Evolutionary conservation across 2,888 invertebrate genomes (phyloP), one percentile per base, ranked within the genome.

Genomic region (Cryptosula pallasiana): DNA sequence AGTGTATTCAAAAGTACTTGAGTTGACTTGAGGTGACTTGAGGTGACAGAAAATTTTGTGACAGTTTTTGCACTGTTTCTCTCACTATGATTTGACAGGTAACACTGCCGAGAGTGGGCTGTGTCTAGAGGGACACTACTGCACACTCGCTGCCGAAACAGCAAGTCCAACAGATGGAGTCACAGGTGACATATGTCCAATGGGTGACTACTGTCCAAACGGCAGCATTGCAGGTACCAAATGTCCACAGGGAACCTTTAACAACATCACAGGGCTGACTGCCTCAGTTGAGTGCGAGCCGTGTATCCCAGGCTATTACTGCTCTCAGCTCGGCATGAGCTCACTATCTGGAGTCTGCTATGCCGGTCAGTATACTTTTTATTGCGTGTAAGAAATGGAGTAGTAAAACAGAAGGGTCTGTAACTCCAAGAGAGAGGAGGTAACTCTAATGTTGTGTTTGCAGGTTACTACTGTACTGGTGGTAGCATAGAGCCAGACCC

Each of bases 231-330:
- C 77, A 3, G 82, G 82, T 0, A 73, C 72, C 1, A 78, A 77
- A 16, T 83, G 83, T 75, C 81, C 79, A 1, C 72, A 76, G 71
- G 81, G 81, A 25, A 81, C 81, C 0, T 82, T 79, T 76, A 82
- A 80, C 75, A 79, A 76, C 72, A 72, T 69, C 13, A 75, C 73
- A 2, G 82, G 82, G 3, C 76, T 82, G 35, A 75, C 72, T 23
- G 76, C 75, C 63, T 74, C 74, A n/a, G 74, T 76, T 2, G 78
- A 82, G 69, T 83, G 83, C 74, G 75, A 77, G 9, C 69, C 72
- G 25, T 83, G 83, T 73, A 80, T 79, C 0, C 78, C 80, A 23
- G 83, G 82, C 1, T 77, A 76, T 73, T 81, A 81, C 76, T 83
- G 83, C 75, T 77, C 76, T 29, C 76, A 70, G 32, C 78, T 78